These are phyloP conservation scores for Perithous albicinctus DNA, from an alignment of 2,888 invertebrate species.

Conservation along the genomic window DNA sequence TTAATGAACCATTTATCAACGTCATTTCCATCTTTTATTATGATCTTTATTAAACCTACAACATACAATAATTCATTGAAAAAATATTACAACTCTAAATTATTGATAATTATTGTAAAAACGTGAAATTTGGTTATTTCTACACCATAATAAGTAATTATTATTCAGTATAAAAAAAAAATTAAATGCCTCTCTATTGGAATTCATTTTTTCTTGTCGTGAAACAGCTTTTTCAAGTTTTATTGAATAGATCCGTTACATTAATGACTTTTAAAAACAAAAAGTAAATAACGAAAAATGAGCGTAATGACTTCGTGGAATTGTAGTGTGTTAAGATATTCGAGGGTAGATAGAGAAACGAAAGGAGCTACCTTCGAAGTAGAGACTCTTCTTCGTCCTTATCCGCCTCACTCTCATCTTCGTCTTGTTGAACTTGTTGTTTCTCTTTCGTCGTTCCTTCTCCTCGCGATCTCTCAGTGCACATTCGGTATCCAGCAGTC, in stretches of 20 bases:
- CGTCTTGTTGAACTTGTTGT: slow-evolving; percentile 16
- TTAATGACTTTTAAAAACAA: neutral
- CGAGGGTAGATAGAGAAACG: slow-evolving; percentile 49
- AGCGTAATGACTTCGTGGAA: slow-evolving; percentile 47
- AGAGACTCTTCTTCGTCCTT: slow-evolving; percentile 41
- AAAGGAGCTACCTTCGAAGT: slow-evolving; percentile 21
- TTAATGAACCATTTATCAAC: no score
- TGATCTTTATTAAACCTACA: no score
- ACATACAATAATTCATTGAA: no score
- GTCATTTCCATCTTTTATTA: no score
- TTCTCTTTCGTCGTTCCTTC: slow-evolving; percentile 31
- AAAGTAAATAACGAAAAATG: neutral
- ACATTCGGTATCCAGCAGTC: slow-evolving; percentile 49
- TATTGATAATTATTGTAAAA: no score
- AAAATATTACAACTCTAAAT: no score
- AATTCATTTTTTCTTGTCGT: neutral
- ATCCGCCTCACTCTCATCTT: slow-evolving; percentile 18
- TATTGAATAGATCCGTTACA: neutral
- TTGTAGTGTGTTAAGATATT: slow-evolving; percentile 33
- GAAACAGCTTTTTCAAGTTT: neutral
- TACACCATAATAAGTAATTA: no score
- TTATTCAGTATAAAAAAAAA: no score
- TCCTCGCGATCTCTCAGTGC: slow-evolving; percentile 36
- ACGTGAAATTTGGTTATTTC: no score
- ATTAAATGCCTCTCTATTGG: no score